Evolutionary conservation across 2,888 invertebrate genomes (phyloP), one percentile per base, ranked within the genome.

Genomic region (Falcaria lacertinaria): DNA sequence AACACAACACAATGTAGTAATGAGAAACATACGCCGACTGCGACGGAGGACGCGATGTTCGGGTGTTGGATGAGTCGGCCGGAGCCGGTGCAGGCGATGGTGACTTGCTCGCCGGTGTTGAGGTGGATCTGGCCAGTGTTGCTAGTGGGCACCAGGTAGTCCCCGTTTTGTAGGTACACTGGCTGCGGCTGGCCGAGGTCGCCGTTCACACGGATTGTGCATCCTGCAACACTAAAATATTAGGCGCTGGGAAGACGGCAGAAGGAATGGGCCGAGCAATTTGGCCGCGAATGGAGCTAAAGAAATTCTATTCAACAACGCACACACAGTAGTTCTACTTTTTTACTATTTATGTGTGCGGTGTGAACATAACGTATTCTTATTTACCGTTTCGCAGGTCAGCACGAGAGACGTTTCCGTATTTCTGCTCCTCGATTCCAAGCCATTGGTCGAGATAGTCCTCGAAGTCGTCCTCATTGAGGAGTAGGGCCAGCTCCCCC

Each of bases 111-210:
- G 1, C 81, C 82, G 1, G 63, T 46, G 37, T 60, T 74, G 2
- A 87, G 64, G 14, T 53, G 59, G 41, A 86, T 74, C 32, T 55
- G 49, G 0, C 86, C 84, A 4, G 68, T 63, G 57, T 74, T 90
- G 13, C 84, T 80, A 19, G 50, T 65, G 2, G 87, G 72, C 1
- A 53, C 45, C 5, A 78, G 17, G 48, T 77, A 85, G 41, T 74
- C 69, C 1, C 80, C 73, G 0, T 83, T 77, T 35, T 69, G 76
- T 1, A 93, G 62, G 54, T 91, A 88, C 3, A 93, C 79, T 0
- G 93, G 92, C 62, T 93, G 93, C 0, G 91, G 91, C 45, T 89
- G 87, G 0, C 81, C 83, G 1, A 92, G 74, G 54, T 91, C 91
- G 11, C 89, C 85, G 37, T 85, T 80, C 1, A 86, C 70, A 36